Base-by-base conservation (phyloP, 1,140 invertebrate species). In the Brachionus manjavacas region DNA sequence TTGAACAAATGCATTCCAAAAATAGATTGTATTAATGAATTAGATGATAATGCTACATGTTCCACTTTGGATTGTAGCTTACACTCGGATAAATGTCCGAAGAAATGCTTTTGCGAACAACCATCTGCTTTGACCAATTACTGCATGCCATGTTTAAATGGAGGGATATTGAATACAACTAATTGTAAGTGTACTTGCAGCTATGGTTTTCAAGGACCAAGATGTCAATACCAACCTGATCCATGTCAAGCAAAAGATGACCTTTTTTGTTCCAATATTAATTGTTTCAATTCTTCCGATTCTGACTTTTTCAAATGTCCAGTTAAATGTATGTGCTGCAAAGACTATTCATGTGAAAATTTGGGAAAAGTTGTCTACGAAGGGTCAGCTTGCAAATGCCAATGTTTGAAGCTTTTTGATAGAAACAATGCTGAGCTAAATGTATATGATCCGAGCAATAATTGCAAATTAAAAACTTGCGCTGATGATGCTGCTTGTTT, bases 271-370 rank as follows among this genome's bases (percentile, higher is more conserved):
- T 25, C 49, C 8, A 81, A 60, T 35, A 31, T 81, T 11, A 64
- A 81, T 16, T 81, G 79, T n/a, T 81, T 43, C 16, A 81, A 60
- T 43, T 23, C 79, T 6, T 64, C 31, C 14, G 49, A 81, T 64
- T 8, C 52, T 2, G 79, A 81, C 2, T 81, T 81, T 81, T 64
- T 39, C 41, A 39, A 39, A 68, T 81, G 79, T 68, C 79, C 79
- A 64, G 31, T 39, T 12, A 81, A 81, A 46, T 81, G 79, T 68
- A 41, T 81, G 79, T 81, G 79, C 16, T 81, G 79, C 25, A 60
- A 81, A 20, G 60, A 81, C 20, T 16, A 8, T n/a, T 25, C 11
- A 2, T 81, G 79, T 46, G 35, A 81, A 68, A 81, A 81, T 81
- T 46, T 81, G n/a, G 79, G 52, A 39, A 80, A 60, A 31, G 28